Conservation (phyloP, 37 sponge, comb jelly and placozoan genomes). For the Beroe ovata region DNA sequence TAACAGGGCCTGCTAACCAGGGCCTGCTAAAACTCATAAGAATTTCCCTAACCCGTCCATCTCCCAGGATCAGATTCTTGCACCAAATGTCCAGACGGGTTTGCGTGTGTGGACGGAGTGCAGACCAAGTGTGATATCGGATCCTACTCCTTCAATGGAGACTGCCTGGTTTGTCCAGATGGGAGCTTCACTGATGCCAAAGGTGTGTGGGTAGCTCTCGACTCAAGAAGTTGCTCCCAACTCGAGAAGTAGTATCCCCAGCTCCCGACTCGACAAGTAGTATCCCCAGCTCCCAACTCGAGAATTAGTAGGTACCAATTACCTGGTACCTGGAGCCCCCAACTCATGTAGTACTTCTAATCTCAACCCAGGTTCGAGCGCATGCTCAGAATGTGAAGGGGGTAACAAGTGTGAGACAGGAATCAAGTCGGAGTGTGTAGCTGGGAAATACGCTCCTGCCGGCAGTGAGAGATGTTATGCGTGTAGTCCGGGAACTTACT, state of each 20-base stretch:
- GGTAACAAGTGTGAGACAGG: neutral
- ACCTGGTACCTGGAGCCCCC: too few species aligned
- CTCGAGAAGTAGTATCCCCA: too few species aligned
- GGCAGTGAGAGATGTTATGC: neutral
- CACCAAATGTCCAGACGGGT: neutral
- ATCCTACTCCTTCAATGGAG: neutral
- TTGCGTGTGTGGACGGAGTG: neutral
- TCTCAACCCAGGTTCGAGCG: neutral
- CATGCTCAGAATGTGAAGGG: neutral
- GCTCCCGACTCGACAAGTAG: too few species aligned
- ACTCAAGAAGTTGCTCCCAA: too few species aligned
- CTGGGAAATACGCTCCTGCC: neutral
- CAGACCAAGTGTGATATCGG: neutral
- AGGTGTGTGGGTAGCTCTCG: neutral
- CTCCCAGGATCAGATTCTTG: neutral
- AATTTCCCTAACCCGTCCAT: too few species aligned
- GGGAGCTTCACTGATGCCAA: neutral
- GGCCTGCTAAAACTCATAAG: too few species aligned
- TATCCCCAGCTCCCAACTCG: too few species aligned
- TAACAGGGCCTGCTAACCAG: too few species aligned
- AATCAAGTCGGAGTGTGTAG: neutral
- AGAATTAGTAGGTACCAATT: too few species aligned
- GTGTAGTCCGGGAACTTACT: neutral
- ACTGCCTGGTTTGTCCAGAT: constrained; percentile 2
- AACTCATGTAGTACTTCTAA: too few species aligned